Base-by-base conservation (phyloP, 2,888 invertebrate genomes). In the Eutolmus rufibarbis region DNA sequence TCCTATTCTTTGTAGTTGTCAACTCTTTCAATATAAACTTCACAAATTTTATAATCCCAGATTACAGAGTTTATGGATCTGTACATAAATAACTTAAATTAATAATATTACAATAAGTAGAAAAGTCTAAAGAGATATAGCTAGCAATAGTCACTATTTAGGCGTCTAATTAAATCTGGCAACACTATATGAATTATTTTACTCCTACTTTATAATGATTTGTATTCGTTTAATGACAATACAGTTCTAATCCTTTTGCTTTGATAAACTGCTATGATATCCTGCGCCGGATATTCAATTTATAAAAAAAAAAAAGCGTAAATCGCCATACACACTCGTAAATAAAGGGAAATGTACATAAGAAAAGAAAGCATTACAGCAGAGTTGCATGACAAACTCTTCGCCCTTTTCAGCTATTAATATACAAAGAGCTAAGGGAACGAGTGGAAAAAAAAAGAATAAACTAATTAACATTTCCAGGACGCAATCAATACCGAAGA, bases 381-480 rank as follows among this genome's bases (percentile, higher is more conserved):
- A 51, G n/a, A 51, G n/a, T 28, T 66, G 66, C 28, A 19, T 19
- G 23, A n/a, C 57, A 19, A 19, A 66, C 66, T 28, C 12, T 12
- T 66, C 23, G 12, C 66, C 28, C 66, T 66, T 57, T n/a, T 23
- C 23, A 66, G 23, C 28, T 66, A 66, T 56, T 56, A 66, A 28
- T 66, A 66, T 12, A 76, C 16, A 37, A 76, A 76, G 19, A 1
- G 3, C n/a, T 14, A 76, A 76, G 37, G 5, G 12, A 40, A n/a
- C 3, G 76, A 76, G 34, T 31, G 37, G 34, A 16, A 12, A 40
- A 76, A 37, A 76, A 76, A 76, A 37, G 37, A 37, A 37, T 4
- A 66, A 76, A 76, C n/a, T 76, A 76, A 76, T 76, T 76, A 37
- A 76, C n/a, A 76, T 76, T 76, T n/a, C 40, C 40, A 40, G 76